Evolutionary conservation across 2,113 vertebrate species (phyloP).

Genomic region (Chamaea fasciata): DNA sequence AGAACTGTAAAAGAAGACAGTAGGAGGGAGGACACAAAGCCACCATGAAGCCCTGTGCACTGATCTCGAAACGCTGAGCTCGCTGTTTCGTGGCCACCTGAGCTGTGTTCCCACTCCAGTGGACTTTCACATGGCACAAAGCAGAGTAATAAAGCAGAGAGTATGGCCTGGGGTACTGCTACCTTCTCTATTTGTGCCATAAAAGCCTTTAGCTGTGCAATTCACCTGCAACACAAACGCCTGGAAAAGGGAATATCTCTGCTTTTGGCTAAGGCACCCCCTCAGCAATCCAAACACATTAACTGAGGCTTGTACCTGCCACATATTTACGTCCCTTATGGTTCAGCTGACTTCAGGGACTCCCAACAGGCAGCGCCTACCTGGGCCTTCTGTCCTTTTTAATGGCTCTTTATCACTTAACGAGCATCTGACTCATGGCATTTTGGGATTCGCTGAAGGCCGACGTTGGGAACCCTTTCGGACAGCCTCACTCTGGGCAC

Average conservation of each 20-base stretch:
- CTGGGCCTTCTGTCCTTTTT: not conserved
- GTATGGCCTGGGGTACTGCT: not conserved
- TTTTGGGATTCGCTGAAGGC: no score
- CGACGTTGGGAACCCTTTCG: not conserved
- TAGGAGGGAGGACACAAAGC: not conserved
- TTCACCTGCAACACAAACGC: not conserved
- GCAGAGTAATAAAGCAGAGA: not conserved
- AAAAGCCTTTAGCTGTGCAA: not conserved
- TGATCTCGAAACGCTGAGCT: not conserved
- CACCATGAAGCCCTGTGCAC: not conserved
- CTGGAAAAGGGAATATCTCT: not conserved
- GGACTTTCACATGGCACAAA: not conserved
- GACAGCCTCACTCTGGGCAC: not conserved
- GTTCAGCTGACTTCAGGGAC: not conserved
- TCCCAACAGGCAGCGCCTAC: not conserved
- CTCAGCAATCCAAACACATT: not conserved
- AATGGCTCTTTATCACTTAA: not conserved
- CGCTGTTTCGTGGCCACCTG: fast-evolving
- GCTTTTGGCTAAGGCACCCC: not conserved
- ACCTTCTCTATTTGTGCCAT: not conserved
- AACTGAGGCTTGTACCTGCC: not conserved
- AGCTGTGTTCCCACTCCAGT: not conserved
- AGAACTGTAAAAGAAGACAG: not conserved
- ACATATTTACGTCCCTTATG: fast-evolving
- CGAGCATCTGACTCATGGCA: not conserved